Conservation (phyloP, 2,888 invertebrate genomes). For the Athalia rosae region DNA sequence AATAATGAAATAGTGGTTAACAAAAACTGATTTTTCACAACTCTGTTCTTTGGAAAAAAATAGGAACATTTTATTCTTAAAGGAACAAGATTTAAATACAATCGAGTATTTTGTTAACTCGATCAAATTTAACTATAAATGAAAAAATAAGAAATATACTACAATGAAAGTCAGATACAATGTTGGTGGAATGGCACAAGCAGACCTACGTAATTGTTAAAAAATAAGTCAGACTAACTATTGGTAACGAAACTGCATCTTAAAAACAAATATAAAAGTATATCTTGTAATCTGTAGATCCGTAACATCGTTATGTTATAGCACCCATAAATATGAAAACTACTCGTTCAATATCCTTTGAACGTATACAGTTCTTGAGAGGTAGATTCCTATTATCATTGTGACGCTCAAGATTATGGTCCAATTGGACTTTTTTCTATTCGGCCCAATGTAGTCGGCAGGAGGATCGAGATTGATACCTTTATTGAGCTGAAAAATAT, state of each 20-base stretch:
- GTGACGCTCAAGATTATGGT: constrained; percentile 57
- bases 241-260: constrained; percentile 26
- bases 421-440: constrained; percentile 58
- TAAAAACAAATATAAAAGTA: constrained; percentile 22
- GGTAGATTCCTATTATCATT: constrained; percentile 59
- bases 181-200: constrained; percentile 24
- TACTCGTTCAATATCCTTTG: constrained; percentile 58
- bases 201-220: constrained; percentile 19
- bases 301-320: constrained; percentile 18
- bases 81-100: background rate
- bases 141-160: background rate
- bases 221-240: constrained; percentile 33
- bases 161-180: background rate
- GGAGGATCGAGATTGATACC: constrained; percentile 57
- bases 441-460: constrained; percentile 59
- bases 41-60: background rate
- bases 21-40: background rate
- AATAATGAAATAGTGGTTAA: constrained; percentile 12
- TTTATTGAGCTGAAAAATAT: constrained; percentile 56
- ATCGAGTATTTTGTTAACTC: background rate
- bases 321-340: constrained; percentile 3
- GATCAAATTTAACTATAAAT: background rate
- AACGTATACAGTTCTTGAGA: constrained; percentile 57
- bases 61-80: background rate
- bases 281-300: constrained; percentile 6